phyloP scores from a whole-genome alignment of 53 echinoderm and acorn worm species.

The Holothuria leucospilota region DNA sequence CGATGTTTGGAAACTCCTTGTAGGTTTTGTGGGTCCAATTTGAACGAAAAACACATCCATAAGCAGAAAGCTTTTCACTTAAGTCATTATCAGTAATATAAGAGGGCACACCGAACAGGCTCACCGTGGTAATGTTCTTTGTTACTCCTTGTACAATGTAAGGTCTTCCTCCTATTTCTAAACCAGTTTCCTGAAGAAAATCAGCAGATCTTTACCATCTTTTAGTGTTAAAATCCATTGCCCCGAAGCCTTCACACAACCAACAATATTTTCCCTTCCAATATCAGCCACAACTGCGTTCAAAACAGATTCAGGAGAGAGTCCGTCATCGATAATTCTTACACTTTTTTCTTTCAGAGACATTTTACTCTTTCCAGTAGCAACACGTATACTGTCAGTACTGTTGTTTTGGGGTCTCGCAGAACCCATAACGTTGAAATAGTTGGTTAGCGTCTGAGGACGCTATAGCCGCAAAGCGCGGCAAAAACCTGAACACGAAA shows the following conservation, averaged over 20 bases:
- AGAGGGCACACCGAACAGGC: conserved; percentile 11
- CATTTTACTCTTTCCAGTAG: neutral
- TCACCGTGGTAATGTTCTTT: conserved; percentile 19
- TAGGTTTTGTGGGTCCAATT: conserved; percentile 4
- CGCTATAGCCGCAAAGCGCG: too few relatives aligned
- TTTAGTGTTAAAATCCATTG: conserved; percentile 21
- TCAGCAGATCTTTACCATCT: conserved; percentile 6
- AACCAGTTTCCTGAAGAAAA: conserved; percentile 26
- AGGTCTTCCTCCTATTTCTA: neutral
- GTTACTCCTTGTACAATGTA: conserved; percentile 14
- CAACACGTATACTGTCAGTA: neutral
- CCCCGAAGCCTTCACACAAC: conserved; percentile 18
- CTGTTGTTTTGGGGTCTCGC: neutral
- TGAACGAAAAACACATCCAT: neutral
- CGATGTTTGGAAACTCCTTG: neutral
- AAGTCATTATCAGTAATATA: conserved; percentile 12
- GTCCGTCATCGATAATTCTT: neutral
- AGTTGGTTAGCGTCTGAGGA: too few relatives aligned
- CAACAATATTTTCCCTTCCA: conserved; percentile 26
- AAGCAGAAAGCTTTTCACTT: neutral
- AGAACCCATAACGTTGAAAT: neutral
- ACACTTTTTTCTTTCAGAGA: too few relatives aligned
- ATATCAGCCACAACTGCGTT: neutral
- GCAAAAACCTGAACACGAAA: too few relatives aligned
- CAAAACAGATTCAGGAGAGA: neutral